A percentile compares a stretch with the other conserved stretches of the same genome.
phyloP scores from a whole-genome alignment of 1,140 invertebrate species.

The Drosophila bipectinata region DNA sequence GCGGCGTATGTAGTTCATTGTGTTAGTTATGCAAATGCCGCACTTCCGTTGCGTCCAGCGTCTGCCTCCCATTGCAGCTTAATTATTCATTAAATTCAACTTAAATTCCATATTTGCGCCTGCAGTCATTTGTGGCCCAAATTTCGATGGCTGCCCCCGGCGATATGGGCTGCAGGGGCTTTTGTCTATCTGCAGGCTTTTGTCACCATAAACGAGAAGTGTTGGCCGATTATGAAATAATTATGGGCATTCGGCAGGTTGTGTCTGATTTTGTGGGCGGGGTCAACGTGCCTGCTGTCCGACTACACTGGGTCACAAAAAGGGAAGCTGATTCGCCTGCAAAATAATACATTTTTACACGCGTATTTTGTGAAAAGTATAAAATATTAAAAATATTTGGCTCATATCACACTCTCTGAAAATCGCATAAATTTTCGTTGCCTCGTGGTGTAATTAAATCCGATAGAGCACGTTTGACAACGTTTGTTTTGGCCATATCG shows the following conservation, averaged over 20 bases:
- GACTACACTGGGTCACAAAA: neutral
- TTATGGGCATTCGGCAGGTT: slow-evolving; percentile 53
- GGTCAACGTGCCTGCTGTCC: slow-evolving; percentile 56
- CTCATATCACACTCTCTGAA: no score
- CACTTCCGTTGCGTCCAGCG: slow-evolving; percentile 56
- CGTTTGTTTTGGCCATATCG: slow-evolving; percentile 15
- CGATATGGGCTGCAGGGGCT: slow-evolving; percentile 38
- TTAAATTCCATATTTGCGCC: slow-evolving; percentile 62
- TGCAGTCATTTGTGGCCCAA: slow-evolving; percentile 49
- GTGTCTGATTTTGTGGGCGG: slow-evolving; percentile 1
- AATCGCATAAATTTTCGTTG: neutral
- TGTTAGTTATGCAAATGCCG: slow-evolving; percentile 78
- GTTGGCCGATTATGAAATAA: slow-evolving; percentile 78
- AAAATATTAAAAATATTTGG: no score
- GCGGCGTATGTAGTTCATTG: slow-evolving; percentile 67
- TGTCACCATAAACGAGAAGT: slow-evolving; percentile 72
- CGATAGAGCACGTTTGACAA: slow-evolving; percentile 12
- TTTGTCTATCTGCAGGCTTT: slow-evolving; percentile 60
- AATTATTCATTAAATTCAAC: slow-evolving; percentile 82
- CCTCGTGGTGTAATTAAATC: slow-evolving; percentile 19
- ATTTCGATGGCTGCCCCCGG: slow-evolving; percentile 31
- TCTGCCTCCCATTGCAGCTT: slow-evolving; percentile 53
- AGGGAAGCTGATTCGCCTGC: no score
- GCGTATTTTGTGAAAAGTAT: no score
- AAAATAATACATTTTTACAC: no score